Percentiles rank a stretch among this genome's conserved stretches.
Evolutionary conservation across 1,140 invertebrate genomes (phyloP).

Genomic region (Aphelenchoides besseyi): DNA sequence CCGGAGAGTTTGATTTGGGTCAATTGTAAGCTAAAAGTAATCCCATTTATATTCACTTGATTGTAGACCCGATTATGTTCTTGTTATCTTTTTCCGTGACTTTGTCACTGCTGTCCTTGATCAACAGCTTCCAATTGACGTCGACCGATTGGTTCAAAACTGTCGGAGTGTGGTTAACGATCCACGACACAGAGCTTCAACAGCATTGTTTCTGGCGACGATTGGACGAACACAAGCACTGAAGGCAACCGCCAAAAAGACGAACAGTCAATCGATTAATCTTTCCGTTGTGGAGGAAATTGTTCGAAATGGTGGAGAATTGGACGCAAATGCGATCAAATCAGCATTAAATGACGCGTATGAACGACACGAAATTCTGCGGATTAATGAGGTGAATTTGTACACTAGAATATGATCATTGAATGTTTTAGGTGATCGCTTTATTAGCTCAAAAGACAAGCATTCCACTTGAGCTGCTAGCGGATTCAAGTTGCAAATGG

Average conservation of each 20-base stretch:
- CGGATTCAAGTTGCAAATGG: not conserved
- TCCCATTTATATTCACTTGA: not conserved
- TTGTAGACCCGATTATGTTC: not conserved
- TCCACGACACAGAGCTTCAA: no score
- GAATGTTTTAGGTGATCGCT: not conserved
- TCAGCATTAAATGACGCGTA: not conserved
- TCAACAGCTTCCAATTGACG: not conserved
- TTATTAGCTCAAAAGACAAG: not conserved
- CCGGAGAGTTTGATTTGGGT: not conserved
- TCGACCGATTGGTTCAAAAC: not conserved
- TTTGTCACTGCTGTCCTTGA: not conserved
- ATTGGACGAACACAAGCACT: no score
- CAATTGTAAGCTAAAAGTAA: not conserved
- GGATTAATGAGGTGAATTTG: not conserved
- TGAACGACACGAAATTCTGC: not conserved
- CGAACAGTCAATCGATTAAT: no score
- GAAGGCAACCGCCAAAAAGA: no score
- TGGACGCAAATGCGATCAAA: not conserved
- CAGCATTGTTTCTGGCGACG: no score
- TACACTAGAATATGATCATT: not conserved
- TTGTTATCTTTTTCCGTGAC: not conserved
- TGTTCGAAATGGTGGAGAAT: not conserved
- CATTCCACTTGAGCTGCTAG: not conserved
- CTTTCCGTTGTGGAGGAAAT: not conserved
- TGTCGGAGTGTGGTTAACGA: not conserved